phyloP scores from a whole-genome alignment of 2,113 vertebrate genomes.

The Mixornis gularis region DNA sequence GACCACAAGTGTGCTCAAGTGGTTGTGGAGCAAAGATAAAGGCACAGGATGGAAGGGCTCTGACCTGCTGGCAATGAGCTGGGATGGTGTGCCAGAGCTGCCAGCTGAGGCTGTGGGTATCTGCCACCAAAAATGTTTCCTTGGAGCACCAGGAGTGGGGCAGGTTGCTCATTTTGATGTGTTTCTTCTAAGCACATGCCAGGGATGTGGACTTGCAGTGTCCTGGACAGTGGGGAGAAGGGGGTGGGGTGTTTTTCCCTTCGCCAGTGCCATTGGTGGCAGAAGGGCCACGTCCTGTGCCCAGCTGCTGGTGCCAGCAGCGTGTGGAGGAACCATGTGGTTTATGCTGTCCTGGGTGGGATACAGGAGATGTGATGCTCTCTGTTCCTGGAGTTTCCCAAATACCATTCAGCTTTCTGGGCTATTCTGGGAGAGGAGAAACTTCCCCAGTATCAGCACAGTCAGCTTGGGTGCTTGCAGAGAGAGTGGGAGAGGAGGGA shows the following conservation, averaged over 20 bases:
- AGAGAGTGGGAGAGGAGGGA: neutral
- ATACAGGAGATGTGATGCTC: neutral
- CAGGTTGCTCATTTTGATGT: neutral
- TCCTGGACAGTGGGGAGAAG: neutral
- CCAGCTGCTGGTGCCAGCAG: neutral
- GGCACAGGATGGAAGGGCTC: neutral
- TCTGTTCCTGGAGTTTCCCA: neutral
- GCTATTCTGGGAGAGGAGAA: neutral
- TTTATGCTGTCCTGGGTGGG: neutral
- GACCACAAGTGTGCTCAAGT: neutral
- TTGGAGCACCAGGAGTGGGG: neutral
- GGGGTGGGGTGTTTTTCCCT: neutral
- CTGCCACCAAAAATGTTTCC: neutral
- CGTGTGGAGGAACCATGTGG: neutral
- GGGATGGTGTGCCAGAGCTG: neutral
- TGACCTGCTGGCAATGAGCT: neutral
- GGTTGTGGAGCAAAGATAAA: neutral
- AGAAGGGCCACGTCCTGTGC: neutral
- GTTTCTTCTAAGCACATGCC: neutral
- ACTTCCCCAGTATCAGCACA: neutral
- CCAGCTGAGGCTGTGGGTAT: neutral
- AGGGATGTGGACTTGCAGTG: neutral
- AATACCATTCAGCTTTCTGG: neutral
- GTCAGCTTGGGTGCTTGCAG: neutral
- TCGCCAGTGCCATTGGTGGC: neutral